Evolutionary conservation across 2,113 vertebrate genomes (phyloP), one percentile per base, ranked within the genome.

Genomic region (Neodon shergylaensis): DNA sequence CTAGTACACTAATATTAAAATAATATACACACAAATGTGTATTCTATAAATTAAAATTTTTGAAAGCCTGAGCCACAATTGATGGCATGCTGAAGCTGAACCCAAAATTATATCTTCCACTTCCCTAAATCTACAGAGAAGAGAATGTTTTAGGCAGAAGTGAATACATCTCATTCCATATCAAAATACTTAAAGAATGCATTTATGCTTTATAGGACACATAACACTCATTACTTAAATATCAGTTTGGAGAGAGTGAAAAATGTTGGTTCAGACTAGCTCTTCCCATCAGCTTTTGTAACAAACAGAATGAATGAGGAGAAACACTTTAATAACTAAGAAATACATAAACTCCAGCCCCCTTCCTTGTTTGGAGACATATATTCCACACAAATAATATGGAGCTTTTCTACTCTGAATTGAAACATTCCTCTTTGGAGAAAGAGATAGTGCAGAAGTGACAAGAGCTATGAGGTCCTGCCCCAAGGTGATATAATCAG

Each of bases 1-100:
- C 12, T 68, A 36, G 65, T n/a, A 76, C 66, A 39, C 2, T 96
- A 83, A 33, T 77, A 95, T 88, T 79, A 94, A 63, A 91, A 49
- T 88, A 42, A 9, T 72, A 77, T 52, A 78, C 0, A 58, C 17
- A 81, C 7, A 68, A 76, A 88, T 31, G 47, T 13, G 0, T 90
- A 13, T 39, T 79, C 83, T 96, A 82, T 11, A 92, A 66, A 93
- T 90, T 92, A 77, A 66, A 52, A 2, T 52, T 36, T 10, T 63
- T 95, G 36, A 24, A 82, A 39, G 16, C 8, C 22, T 58, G 8
- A 74, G 52, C 83, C 44, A 49, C 3, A 79, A 83, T 78, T 74
- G 28, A 89, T 77, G 31, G 11, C 65, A 42, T 54, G 1, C 1
- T 52, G 4, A 90, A 86, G 33, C 36, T 81, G 93, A 77, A 6